phyloP scores from a whole-genome alignment of 2,888 invertebrate genomes.

The Alviniconcha strummeri region DNA sequence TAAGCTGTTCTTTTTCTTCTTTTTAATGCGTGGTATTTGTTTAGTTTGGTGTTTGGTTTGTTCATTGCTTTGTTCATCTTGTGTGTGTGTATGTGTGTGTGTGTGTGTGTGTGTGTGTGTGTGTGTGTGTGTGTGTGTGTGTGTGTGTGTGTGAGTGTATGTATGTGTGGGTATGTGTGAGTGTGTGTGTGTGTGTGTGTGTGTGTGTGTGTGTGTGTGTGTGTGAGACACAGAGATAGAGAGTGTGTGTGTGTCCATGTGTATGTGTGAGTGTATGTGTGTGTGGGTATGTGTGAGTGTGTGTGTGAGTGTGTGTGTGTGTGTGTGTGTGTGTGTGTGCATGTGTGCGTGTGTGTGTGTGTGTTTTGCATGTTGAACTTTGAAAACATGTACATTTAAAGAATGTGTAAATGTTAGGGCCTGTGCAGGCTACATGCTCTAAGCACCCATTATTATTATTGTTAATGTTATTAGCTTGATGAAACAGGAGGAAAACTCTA shows the following conservation, averaged over 20 bases:
- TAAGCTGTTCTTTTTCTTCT: too few relatives aligned
- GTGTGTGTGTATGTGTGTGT: background rate
- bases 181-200: background rate
- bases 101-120: conserved; percentile 1
- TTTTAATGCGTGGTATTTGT: too few relatives aligned
- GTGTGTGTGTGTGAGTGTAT: background rate
- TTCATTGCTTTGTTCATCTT: too few relatives aligned
- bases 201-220: background rate
- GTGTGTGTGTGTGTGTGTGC: background rate
- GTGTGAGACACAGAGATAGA: too few relatives aligned
- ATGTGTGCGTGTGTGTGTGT: background rate
- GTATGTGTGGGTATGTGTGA: background rate
- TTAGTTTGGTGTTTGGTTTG: too few relatives aligned
- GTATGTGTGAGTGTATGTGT: background rate
- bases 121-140: background rate
- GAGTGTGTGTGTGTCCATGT: background rate
- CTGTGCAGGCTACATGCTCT: background rate
- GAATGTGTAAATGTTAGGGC: too few relatives aligned
- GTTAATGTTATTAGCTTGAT: background rate
- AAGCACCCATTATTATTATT: background rate
- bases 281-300: background rate
- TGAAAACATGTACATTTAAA: background rate
- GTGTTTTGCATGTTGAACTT: background rate
- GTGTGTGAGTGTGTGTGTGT: background rate
- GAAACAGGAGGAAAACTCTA: background rate